Base-by-base conservation (phyloP, 2,113 vertebrate species). In the Lepisosteus oculatus region DNA sequence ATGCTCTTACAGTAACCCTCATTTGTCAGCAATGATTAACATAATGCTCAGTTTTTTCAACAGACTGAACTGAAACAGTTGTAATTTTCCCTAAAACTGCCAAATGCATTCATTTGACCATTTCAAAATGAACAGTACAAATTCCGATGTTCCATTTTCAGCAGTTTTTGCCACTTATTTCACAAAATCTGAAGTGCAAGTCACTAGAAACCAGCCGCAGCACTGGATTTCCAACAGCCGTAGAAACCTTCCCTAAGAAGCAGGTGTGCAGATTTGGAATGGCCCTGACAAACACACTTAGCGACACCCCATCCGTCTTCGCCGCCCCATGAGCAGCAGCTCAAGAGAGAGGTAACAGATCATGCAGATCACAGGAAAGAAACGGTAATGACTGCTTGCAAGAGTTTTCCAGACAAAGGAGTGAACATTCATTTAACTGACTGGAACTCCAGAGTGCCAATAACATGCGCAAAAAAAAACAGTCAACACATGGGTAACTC, bases 271-370 rank as follows among this genome's bases (percentile, higher is more conserved):
- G 17, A 12, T 47, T 14, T 44, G 41, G 42, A 43, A n/a, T 2
- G 8, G 1, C 64, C 64, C 43, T 7, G 45, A 55, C 66, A 6
- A 15, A 9, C 66, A 67, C 64, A 42, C 43, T 7, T 12, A 55
- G 44, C 2, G 44, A 9, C 66, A 67, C 15, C 44, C 66, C 4
- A 67, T 67, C 65, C 45, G 17, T 54, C 65, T 67, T 67, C 45
- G 3, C 64, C 64, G 0, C 41, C 66, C 45, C 47, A 11, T 4
- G 66, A 67, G 66, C 66, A 67, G 42, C 41, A 43, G 5, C 63
- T 3, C 63, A 43, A 43, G 43, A 14, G 11, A 11, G 4, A 12
- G 63, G 7, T 12, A 65, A 47, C 11, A 45, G 65, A 43, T 65
- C 43, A 6, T 15, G 12, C 41, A 41, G 63, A 3, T 65, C 13